Evolutionary conservation across 2,888 invertebrate genomes (phyloP).

Genomic region (Agrotis segetum): DNA sequence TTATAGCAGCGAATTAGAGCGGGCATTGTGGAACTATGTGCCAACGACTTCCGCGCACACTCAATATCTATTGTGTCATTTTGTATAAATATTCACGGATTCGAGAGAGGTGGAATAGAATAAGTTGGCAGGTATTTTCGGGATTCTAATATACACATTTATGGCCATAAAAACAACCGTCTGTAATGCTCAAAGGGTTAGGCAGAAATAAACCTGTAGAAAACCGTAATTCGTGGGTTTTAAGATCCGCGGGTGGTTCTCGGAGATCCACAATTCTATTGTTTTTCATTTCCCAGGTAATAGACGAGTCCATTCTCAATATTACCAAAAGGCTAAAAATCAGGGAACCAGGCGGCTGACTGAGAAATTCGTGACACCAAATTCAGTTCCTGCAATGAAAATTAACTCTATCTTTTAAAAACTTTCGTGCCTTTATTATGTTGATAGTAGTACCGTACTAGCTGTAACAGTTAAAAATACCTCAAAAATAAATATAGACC

Average conservation of each 20-base stretch:
- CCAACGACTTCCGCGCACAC: constrained; percentile 35
- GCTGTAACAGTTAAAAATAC: not conserved
- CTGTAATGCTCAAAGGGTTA: not conserved
- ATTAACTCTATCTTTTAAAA: not conserved
- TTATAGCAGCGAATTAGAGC: constrained; percentile 27
- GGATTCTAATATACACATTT: not conserved
- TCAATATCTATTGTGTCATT: constrained; percentile 49
- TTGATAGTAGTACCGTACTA: not conserved
- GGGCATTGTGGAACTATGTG: constrained; percentile 39
- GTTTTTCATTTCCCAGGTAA: not conserved
- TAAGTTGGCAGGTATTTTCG: not conserved
- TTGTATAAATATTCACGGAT: constrained; percentile 47
- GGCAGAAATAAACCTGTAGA: no score
- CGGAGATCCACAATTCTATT: no score
- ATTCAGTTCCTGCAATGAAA: not conserved
- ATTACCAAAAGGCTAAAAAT: no score
- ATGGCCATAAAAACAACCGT: not conserved
- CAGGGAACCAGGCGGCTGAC: no score
- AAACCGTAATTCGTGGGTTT: no score
- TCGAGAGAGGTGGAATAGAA: constrained; percentile 24
- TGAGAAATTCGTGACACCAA: not conserved
- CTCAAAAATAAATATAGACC: not conserved
- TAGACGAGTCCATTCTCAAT: not conserved
- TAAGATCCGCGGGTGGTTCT: no score
- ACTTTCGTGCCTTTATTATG: not conserved